A percentile compares a stretch with the other conserved stretches of the same genome.
These are phyloP conservation scores for Lutjanus argentimaculatus DNA, from an alignment of 2,797 vertebrate genomes.

Conservation along the genomic window DNA sequence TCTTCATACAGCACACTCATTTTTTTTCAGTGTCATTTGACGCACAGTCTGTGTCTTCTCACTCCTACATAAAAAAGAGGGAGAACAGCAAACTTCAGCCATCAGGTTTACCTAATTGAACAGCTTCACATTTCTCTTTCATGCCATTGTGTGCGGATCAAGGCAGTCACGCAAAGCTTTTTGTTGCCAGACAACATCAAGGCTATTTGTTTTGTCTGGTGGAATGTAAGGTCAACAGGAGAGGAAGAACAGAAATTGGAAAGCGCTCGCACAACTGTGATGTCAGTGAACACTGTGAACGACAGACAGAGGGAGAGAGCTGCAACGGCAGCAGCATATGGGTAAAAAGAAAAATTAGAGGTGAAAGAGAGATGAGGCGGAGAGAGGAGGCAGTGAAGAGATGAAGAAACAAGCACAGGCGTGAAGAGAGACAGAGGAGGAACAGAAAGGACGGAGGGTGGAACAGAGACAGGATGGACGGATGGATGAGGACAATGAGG, in stretches of 20 bases:
- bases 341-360: slow-evolving; percentile 64
- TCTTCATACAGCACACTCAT: slow-evolving; percentile 55
- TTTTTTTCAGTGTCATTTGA: slow-evolving; percentile 73
- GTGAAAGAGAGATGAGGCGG: slow-evolving; percentile 61
- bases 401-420: slow-evolving; percentile 60
- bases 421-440: slow-evolving; percentile 40
- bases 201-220: slow-evolving; percentile 85
- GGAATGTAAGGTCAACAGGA: slow-evolving; percentile 83
- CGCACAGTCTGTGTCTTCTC: slow-evolving; percentile 36
- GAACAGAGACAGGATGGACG: slow-evolving; percentile 73
- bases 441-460: slow-evolving; percentile 51
- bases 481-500: slow-evolving; percentile 82
- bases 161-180: slow-evolving; percentile 75
- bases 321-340: slow-evolving; percentile 52
- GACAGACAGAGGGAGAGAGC: slow-evolving; percentile 48
- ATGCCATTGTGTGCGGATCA: slow-evolving; percentile 78
- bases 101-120: slow-evolving; percentile 84
- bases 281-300: slow-evolving; percentile 70
- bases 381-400: slow-evolving; percentile 60
- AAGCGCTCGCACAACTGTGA: slow-evolving; percentile 70
- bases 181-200: slow-evolving; percentile 79
- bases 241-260: slow-evolving; percentile 81
- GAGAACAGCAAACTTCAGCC: slow-evolving; percentile 67
- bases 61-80: slow-evolving; percentile 51
- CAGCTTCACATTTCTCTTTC: slow-evolving; percentile 77